Base-by-base conservation (phyloP, 2,888 invertebrate species). In the Parapristionchus giblindavisi region DNA sequence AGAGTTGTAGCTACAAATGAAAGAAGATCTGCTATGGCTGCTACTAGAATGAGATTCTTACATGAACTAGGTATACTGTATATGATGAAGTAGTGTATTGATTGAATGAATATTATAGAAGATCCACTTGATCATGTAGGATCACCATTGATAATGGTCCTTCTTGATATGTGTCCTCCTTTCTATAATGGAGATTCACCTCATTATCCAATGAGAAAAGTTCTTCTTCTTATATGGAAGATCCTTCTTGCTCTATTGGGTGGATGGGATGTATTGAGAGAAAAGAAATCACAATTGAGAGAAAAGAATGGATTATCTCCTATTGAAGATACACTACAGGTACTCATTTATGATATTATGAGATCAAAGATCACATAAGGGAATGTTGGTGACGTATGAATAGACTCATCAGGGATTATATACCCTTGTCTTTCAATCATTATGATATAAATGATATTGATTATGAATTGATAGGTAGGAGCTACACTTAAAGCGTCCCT, bases 201-300 rank as follows among this genome's bases (percentile, higher is more conserved):
- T 27, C 96, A 98, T 90, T 98, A 96, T 90, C 99, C 99, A 3
- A 97, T 99, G 92, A 97, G 96, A 89, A 99, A 99, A 90, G 84
- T 87, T n/a, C 91, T 99, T 27, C 90, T 99, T 65, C 90, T 99
- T 27, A 89, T 97, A 1, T 99, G 99, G 99, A 99, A 99, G 90
- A 92, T 95, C 14, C 92, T 97, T 76, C 90, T 99, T 71, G 92
- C 96, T 80, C 87, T 88, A 21, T 90, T 99, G 66, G 99, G 99
- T 32, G 98, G 97, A 8, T 94, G 94, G 87, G 92, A 93, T 76
- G 92, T 93, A 75, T 90, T 97, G 38, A 93, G 93, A 85, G 92
- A 92, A 81, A 90, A 93, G 68, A 87, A 86, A 76, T 85, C 81
- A 77, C 81, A 76, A 21, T 79, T 78, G 29, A 75, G 87, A 38